Evolutionary conservation across 2,113 vertebrate genomes (phyloP), one percentile per base, ranked within the genome.

Genomic region (Tyrannus savana): DNA sequence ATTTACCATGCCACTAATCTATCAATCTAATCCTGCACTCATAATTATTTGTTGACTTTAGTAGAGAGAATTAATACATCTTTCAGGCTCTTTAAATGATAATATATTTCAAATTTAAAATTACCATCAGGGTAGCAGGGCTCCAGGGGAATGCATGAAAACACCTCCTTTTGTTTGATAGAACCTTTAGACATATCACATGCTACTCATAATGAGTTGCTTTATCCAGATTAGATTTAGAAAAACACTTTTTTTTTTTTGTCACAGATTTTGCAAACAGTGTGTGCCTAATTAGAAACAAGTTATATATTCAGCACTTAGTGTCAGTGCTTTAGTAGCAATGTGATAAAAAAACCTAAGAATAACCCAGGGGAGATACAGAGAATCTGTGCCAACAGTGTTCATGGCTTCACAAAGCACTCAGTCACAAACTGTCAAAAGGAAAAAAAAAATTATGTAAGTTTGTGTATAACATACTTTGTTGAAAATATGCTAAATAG

Each of bases 21-120:
- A 90, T 95, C 95, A 96, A 90, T 95, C 93, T 94, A 96, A 94
- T 93, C 90, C 91, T 93, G 85, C n/a, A 90, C 90, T 96, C 92
- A 88, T 95, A 97, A 96, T 95, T 96, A 96, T 97, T 96, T 96
- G 95, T 96, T 96, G 95, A 89, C 93, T 96, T 94, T 95, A 90
- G 93, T 74, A 81, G 87, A 93, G 82, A 96, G 87, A 96, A 97
- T 96, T 96, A 96, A 96, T 96, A 90, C 82, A 85, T 95, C 90
- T 96, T 96, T 84, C 95, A 95, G 75, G 50, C 89, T 97, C 52
- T 97, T 95, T 89, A 97, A 97, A 96, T 95, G 94, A 95, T 96
- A 97, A 97, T 94, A 95, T 95, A 96, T 97, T 96, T 96, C 92
- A 95, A 96, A 96, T 96, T 96, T 95, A 71, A 97, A 96, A 94